Percentiles rank a stretch among this genome's conserved stretches.
These are phyloP conservation scores for Neosilurus mollespiculum DNA, from an alignment of 2,797 vertebrate species.

Conservation along the genomic window DNA sequence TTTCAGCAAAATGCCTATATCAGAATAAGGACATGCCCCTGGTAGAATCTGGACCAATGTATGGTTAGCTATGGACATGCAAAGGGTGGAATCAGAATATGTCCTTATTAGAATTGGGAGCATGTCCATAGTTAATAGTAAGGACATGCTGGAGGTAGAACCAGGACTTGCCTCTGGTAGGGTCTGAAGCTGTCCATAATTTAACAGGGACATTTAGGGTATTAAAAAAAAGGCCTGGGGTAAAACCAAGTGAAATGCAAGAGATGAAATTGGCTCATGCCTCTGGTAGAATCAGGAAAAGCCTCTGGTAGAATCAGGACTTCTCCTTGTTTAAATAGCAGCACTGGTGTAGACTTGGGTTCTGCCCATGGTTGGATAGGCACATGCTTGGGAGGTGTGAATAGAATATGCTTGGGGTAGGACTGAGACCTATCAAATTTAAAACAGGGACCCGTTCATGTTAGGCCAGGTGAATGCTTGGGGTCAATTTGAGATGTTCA, in stretches of 20 bases:
- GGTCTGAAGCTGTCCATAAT: not conserved
- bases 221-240: not conserved
- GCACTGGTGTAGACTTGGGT: not conserved
- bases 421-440: not conserved
- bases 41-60: not conserved
- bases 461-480: not conserved
- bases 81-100: not conserved
- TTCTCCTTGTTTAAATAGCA: not conserved
- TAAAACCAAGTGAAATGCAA: no score
- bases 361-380: not conserved
- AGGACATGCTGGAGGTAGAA: not conserved
- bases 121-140: not conserved
- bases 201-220: not conserved
- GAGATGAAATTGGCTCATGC: no score
- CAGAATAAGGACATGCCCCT: not conserved
- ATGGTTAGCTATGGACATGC: not conserved
- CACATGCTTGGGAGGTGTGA: not conserved
- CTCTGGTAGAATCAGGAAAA: not conserved
- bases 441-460: not conserved
- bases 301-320: not conserved
- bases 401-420: not conserved
- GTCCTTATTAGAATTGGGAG: not conserved
- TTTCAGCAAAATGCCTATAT: not conserved
- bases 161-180: not conserved
- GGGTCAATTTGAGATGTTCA: not conserved